These are phyloP conservation scores for Zootermopsis nevadensis DNA, from an alignment of 2,888 invertebrate genomes.

Conservation along the genomic window DNA sequence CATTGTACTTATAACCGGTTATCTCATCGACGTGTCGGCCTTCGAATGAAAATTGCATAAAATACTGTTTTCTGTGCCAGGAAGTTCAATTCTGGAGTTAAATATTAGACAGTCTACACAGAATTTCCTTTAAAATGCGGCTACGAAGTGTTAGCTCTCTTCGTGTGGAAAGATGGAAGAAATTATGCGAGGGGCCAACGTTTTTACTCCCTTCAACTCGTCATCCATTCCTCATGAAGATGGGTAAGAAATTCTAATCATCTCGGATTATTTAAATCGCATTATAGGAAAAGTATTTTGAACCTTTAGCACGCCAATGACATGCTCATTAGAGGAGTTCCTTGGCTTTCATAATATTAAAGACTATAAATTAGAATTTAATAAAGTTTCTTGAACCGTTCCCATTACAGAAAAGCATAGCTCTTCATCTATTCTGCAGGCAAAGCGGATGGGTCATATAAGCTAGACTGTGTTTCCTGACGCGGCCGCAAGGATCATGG, in stretches of 20 bases:
- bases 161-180: background rate
- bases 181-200: background rate
- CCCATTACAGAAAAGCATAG: constrained; percentile 19
- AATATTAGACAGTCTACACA: no score
- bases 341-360: constrained; percentile 37
- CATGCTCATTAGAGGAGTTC: constrained; percentile 41
- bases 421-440: constrained; percentile 41
- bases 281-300: constrained; percentile 43
- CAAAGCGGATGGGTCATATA: background rate
- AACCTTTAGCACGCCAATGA: constrained; percentile 26
- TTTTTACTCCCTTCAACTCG: background rate
- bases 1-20: no score
- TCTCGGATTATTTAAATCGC: constrained; percentile 43
- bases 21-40: background rate
- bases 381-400: constrained; percentile 40
- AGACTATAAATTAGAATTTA: constrained; percentile 48
- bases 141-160: background rate
- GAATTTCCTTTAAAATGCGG: background rate
- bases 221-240: constrained; percentile 15
- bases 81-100: no score
- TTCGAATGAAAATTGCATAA: background rate
- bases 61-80: no score
- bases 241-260: constrained; percentile 31
- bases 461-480: constrained; percentile 19
- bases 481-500: background rate